phyloP scores from a whole-genome alignment of 2,888 invertebrate species.

The Hypena proboscidalis region DNA sequence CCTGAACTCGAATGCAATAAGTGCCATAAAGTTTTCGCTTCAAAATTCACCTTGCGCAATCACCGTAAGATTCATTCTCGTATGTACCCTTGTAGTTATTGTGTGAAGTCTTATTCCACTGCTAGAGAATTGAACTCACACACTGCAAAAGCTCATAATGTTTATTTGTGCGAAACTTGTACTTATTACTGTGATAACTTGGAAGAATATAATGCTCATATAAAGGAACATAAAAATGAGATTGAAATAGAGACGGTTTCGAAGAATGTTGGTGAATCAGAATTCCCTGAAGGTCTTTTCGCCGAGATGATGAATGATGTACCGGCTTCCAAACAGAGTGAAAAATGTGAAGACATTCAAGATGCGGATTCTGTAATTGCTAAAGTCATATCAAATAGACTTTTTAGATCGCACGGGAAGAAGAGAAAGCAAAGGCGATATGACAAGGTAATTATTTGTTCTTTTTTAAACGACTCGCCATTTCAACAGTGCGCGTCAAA shows the following conservation, averaged over 20 bases:
- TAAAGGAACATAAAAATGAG: constrained; percentile 34
- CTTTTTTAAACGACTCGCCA: too few relatives aligned
- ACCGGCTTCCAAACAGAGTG: constrained; percentile 23
- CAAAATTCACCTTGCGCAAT: constrained; percentile 71
- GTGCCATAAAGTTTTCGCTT: constrained; percentile 78
- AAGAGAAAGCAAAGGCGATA: constrained; percentile 49
- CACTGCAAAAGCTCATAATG: constrained; percentile 54
- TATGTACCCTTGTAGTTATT: constrained; percentile 60
- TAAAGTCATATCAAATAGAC: constrained; percentile 66
- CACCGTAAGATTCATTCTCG: constrained; percentile 72
- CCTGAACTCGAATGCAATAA: constrained; percentile 74
- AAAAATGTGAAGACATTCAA: constrained; percentile 16
- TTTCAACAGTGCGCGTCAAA: too few relatives aligned
- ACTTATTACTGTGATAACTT: constrained; percentile 47
- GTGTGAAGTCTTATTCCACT: constrained; percentile 58
- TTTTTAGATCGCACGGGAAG: constrained; percentile 58
- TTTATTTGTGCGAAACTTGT: constrained; percentile 60
- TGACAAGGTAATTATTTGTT: constrained; percentile 57
- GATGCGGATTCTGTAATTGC: constrained; percentile 67
- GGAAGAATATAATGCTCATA: constrained; percentile 50
- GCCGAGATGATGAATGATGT: constrained; percentile 46
- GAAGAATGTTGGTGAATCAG: constrained; percentile 40
- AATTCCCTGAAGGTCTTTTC: constrained; percentile 43
- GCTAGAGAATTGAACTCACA: constrained; percentile 56
- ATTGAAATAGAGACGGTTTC: constrained; percentile 3